phyloP scores from a whole-genome alignment of 2,113 vertebrate species.

The Lethenteron reissneri region DNA sequence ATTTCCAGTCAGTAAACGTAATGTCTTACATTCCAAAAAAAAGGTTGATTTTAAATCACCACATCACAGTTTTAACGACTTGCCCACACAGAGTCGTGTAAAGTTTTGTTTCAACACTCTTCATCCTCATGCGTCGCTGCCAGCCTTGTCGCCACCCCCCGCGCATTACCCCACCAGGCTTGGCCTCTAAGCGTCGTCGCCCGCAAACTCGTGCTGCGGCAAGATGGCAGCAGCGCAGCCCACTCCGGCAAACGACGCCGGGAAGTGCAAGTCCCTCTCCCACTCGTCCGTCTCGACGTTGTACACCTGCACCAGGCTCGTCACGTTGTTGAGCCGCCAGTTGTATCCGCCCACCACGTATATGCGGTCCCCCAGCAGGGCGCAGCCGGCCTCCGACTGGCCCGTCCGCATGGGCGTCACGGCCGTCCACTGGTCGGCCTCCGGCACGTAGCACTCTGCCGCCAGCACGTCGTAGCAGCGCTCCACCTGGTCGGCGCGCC shows the following conservation, averaged over 20 bases:
- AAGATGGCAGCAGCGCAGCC: slow-evolving; percentile 51
- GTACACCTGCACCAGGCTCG: slow-evolving; percentile 83
- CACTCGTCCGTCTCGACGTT: slow-evolving; percentile 76
- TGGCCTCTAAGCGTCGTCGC: too few relatives aligned
- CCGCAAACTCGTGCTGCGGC: slow-evolving; percentile 23
- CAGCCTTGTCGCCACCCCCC: too few relatives aligned
- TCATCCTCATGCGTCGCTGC: too few relatives aligned
- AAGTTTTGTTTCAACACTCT: too few relatives aligned
- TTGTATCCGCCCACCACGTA: slow-evolving; percentile 83
- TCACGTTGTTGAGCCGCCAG: slow-evolving; percentile 93
- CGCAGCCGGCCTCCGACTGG: slow-evolving; percentile 82
- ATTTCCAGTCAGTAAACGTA: too few relatives aligned
- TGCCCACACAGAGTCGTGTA: too few relatives aligned
- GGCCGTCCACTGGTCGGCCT: slow-evolving; percentile 69
- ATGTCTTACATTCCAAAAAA: too few relatives aligned
- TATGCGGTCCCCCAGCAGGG: slow-evolving; percentile 55
- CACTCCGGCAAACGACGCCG: slow-evolving; percentile 71
- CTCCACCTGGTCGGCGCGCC: slow-evolving; percentile 86
- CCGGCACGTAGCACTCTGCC: slow-evolving; percentile 62
- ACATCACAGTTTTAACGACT: too few relatives aligned
- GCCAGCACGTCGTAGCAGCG: slow-evolving; percentile 77
- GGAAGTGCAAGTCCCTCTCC: slow-evolving; percentile 91
- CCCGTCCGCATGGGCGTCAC: slow-evolving; percentile 72
- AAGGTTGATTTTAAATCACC: too few relatives aligned
- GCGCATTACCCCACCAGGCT: too few relatives aligned